A percentile compares a stretch with the other conserved stretches of the same genome.
phyloP scores from a whole-genome alignment of 1,140 invertebrate genomes.

The Cherax quadricarinatus region DNA sequence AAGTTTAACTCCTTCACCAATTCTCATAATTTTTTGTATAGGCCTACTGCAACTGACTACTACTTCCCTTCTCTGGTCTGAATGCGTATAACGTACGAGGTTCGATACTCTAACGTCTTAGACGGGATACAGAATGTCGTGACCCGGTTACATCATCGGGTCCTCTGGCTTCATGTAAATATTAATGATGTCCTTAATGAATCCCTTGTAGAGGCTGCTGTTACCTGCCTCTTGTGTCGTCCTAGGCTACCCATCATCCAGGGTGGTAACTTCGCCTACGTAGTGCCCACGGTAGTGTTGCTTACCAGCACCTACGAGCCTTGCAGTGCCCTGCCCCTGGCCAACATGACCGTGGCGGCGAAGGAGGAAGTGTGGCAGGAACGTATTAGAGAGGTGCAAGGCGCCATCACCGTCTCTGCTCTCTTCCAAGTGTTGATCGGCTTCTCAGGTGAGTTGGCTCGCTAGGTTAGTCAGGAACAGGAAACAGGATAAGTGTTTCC shows the following conservation, averaged over 20 bases:
- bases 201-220: background rate
- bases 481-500: too few relatives aligned
- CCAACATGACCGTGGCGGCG: slow-evolving; percentile 76
- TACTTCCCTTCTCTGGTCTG: too few relatives aligned
- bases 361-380: slow-evolving; percentile 85
- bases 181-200: background rate
- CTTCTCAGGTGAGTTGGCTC: slow-evolving; percentile 78
- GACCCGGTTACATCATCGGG: too few relatives aligned
- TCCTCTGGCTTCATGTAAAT: too few relatives aligned
- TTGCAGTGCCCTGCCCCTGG: slow-evolving; percentile 80
- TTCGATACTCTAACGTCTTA: too few relatives aligned
- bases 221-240: too few relatives aligned
- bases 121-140: too few relatives aligned
- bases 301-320: slow-evolving; percentile 86
- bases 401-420: slow-evolving; percentile 88
- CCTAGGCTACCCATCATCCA: slow-evolving; percentile 84
- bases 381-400: slow-evolving; percentile 89
- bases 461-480: too few relatives aligned
- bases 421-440: slow-evolving; percentile 87
- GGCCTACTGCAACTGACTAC: too few relatives aligned
- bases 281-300: slow-evolving; percentile 89
- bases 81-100: too few relatives aligned
- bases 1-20: too few relatives aligned
- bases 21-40: too few relatives aligned
- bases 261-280: slow-evolving; percentile 90